Evolutionary conservation across 2,113 vertebrate species (phyloP).

Genomic region (Ancistrus triradiatus): DNA sequence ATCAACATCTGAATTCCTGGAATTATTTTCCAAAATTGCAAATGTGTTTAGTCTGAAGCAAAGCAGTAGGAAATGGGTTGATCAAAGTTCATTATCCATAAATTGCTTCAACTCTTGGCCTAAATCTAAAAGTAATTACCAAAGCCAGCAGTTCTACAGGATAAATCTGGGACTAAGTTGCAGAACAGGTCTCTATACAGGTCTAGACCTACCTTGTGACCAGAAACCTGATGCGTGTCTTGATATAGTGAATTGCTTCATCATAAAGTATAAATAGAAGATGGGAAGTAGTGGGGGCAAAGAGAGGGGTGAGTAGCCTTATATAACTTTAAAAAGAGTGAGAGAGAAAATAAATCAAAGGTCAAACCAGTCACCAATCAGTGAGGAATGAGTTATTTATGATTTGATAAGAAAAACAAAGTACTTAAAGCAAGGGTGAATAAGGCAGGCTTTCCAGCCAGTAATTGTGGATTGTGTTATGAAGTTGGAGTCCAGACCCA

Average conservation of each 20-base stretch:
- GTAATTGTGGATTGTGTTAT: too few species aligned
- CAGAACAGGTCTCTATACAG: neutral
- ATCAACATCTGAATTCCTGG: neutral
- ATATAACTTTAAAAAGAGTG: neutral
- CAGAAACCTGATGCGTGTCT: conserved; percentile 4
- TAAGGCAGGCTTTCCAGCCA: too few species aligned
- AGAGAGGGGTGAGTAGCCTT: too few species aligned
- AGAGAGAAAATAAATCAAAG: neutral
- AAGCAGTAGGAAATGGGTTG: neutral
- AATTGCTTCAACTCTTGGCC: neutral
- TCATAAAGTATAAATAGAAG: neutral
- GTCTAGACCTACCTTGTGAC: neutral
- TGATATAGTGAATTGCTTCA: neutral
- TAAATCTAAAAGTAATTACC: neutral
- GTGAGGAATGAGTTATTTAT: neutral
- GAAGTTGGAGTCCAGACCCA: too few species aligned
- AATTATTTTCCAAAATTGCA: neutral
- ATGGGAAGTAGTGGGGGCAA: too few species aligned
- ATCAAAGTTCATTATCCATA: neutral
- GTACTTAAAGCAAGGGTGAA: too few species aligned
- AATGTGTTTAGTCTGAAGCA: conserved; percentile 7
- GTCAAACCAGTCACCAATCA: neutral
- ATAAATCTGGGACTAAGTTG: neutral
- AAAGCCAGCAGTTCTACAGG: too few species aligned
- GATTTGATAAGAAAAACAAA: neutral